Conservation (phyloP, 2,797 vertebrate species). For the Oceanodroma leucorhoa region DNA sequence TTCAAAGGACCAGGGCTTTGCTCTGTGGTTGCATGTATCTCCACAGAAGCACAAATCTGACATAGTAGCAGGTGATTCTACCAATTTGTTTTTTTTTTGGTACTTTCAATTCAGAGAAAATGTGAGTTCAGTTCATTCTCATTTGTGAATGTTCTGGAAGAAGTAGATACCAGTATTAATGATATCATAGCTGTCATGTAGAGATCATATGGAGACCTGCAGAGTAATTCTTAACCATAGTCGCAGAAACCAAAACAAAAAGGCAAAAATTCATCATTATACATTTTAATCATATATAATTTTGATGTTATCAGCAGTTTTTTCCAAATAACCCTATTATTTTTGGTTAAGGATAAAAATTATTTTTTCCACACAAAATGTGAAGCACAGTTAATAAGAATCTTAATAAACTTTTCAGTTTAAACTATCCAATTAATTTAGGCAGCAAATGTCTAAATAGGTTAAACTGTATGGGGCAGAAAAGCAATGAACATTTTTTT, state of each 20-base stretch:
- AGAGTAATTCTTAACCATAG: constrained; percentile 57
- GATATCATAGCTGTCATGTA: constrained; percentile 38
- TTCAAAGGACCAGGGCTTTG: not conserved
- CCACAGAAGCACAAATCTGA: not conserved
- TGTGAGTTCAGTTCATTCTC: not conserved
- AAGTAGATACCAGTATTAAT: not conserved
- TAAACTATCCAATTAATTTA: constrained; percentile 53
- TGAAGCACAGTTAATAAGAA: constrained; percentile 15
- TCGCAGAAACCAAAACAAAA: constrained; percentile 44
- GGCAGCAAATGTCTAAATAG: not conserved
- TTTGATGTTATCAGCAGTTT: constrained; percentile 39
- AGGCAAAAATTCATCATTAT: constrained; percentile 32
- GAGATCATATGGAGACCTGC: not conserved
- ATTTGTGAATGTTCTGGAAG: not conserved
- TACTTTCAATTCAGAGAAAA: not conserved
- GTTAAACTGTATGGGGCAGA: not conserved
- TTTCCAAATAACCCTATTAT: constrained; percentile 51
- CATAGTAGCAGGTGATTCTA: not conserved
- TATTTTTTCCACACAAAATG: not conserved
- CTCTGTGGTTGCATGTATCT: not conserved
- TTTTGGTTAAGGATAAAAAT: constrained; percentile 54
- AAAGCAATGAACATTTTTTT: not conserved
- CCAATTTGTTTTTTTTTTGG: not conserved
- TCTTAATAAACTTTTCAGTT: constrained; percentile 55
- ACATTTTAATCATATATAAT: constrained; percentile 55